Evolutionary conservation across 1,140 invertebrate species (phyloP).

Genomic region (Vanessa tameamea): DNA sequence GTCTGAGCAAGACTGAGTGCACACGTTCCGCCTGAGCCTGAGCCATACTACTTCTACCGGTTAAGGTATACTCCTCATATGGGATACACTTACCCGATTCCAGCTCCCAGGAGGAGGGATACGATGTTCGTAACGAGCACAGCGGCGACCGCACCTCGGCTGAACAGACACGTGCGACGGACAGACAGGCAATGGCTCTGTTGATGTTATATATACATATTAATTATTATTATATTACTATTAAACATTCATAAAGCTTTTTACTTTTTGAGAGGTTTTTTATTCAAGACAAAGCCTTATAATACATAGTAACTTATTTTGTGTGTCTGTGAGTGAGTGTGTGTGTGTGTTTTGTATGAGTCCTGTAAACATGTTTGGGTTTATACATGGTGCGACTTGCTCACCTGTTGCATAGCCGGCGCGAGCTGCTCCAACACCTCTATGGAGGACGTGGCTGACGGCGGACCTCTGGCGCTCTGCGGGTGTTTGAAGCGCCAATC

Average conservation of each 20-base stretch:
- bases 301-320: too few relatives aligned
- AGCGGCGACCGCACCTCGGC: conserved; percentile 93
- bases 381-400: not conserved
- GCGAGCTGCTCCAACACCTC: conserved; percentile 67
- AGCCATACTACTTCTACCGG: not conserved
- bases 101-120: conserved; percentile 93
- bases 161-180: conserved; percentile 92
- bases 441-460: conserved; percentile 71
- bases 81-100: conserved; percentile 87
- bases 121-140: conserved; percentile 94
- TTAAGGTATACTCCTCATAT: too few relatives aligned
- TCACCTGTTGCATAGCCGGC: conserved; percentile 58
- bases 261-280: too few relatives aligned
- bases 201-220: conserved; percentile 10
- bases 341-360: too few relatives aligned
- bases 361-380: too few relatives aligned
- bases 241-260: too few relatives aligned
- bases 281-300: too few relatives aligned
- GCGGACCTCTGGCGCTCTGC: conserved; percentile 69
- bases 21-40: too few relatives aligned
- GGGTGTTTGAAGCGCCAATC: conserved; percentile 92
- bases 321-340: too few relatives aligned
- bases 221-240: too few relatives aligned
- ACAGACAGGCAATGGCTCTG: conserved; percentile 84
- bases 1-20: too few relatives aligned